Evolutionary conservation across 1,140 invertebrate genomes (phyloP), one percentile per base, ranked within the genome.

Genomic region (Bombus difficillimus): DNA sequence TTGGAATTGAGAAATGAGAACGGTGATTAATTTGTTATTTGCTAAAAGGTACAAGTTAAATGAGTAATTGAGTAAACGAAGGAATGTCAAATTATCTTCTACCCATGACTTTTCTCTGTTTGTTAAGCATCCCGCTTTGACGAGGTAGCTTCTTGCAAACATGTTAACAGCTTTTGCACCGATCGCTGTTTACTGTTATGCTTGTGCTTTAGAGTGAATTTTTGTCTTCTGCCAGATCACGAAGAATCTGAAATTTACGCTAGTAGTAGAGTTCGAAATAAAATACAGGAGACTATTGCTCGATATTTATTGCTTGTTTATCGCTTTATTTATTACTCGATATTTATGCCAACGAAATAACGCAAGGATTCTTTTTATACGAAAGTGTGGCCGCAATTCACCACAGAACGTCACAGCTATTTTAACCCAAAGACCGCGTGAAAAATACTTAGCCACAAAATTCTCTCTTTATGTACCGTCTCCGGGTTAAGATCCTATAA

Each of bases 391-490:
- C 28, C 28, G 41, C n/a, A 74, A n/a, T 62, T 62, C 57, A 62
- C 34, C 25, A 9, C 47, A 25, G 22, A 39, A 62, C 37, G 34
- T 77, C 28, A 15, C 57, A 59, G 57, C 75, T 32, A 41, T 32
- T 78, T 62, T 41, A 32, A 66, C 59, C 32, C 6, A 78, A n/a
- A 53, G 34, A 18, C 57, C 37, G 37, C 15, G 59, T 12, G 75
- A 78, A 32, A 78, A 41, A 78, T 64, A 64, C 59, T 78, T 32
- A 64, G n/a, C 37, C 57, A 39, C 13, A 59, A 59, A 22, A 83
- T 76, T 39, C 43, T 34, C 59, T 68, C 37, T 34, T 83, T 41
- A 32, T 18, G 39, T 69, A 57, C 5, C 8, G 9, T 62, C 28
- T 28, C 1, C 43, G 3, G 3, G 18, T n/a, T 41, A 78, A 59